Conservation (phyloP, 2,888 invertebrate genomes). For the Oeneis ivallda region DNA sequence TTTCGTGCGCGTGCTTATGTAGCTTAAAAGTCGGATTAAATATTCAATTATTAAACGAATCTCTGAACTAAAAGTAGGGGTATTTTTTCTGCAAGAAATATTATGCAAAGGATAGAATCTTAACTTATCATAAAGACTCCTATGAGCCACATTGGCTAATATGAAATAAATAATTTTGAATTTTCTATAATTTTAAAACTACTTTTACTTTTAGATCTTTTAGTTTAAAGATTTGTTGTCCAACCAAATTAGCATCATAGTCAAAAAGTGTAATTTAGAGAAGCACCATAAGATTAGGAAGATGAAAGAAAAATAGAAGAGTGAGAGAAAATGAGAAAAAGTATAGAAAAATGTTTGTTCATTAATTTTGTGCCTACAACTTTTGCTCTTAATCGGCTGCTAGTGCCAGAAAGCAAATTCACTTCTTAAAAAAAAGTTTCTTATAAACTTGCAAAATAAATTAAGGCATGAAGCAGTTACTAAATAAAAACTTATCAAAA, state of each 20-base stretch:
- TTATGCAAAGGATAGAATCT: neutral
- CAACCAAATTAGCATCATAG: neutral
- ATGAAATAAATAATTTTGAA: too few species aligned
- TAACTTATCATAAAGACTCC: too few species aligned
- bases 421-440: neutral
- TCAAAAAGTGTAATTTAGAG: conserved; percentile 23
- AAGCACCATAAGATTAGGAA: conserved; percentile 49
- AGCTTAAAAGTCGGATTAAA: neutral
- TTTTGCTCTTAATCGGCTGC: conserved; percentile 34
- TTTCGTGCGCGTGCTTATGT: neutral
- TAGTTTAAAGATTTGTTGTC: neutral
- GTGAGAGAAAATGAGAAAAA: conserved; percentile 58
- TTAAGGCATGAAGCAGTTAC: conserved; percentile 13
- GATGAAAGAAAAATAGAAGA: conserved; percentile 44
- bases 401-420: conserved; percentile 2
- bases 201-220: neutral
- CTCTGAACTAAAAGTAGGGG: neutral
- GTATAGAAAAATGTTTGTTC: conserved; percentile 36
- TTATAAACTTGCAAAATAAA: conserved; percentile 7
- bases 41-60: neutral
- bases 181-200: too few species aligned
- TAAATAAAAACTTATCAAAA: conserved; percentile 7
- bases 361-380: conserved; percentile 21
- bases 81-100: neutral
- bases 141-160: too few species aligned